phyloP scores from a whole-genome alignment of 1,140 invertebrate species.

The Drosophila kikkawai region DNA sequence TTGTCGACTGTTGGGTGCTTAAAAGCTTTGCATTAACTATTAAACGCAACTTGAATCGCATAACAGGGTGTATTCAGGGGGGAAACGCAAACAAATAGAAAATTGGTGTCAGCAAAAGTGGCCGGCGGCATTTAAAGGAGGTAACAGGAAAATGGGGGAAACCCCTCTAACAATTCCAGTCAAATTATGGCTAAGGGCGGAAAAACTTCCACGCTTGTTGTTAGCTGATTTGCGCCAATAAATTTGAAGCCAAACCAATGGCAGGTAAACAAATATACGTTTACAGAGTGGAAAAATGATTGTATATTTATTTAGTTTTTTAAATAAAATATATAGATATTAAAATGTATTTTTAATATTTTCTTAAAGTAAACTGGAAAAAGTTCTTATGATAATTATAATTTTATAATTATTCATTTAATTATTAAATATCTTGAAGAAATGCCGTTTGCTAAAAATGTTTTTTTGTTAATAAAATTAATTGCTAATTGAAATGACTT shows the following conservation, averaged over 20 bases:
- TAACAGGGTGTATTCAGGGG: constrained; percentile 29
- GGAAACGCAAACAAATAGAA: constrained; percentile 68
- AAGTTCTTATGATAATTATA: too few species aligned
- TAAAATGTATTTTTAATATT: neutral
- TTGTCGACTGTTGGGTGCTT: constrained; percentile 66
- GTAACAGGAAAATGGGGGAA: neutral
- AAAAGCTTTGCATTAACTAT: constrained; percentile 81
- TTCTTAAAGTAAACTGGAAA: too few species aligned
- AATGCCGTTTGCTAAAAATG: too few species aligned
- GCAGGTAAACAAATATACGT: constrained; percentile 24
- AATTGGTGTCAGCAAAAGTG: constrained; percentile 68
- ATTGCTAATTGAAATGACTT: neutral
- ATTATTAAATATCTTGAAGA: too few species aligned
- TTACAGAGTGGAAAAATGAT: constrained; percentile 4
- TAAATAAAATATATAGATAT: neutral
- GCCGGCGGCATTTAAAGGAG: constrained; percentile 29
- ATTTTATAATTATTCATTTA: too few species aligned
- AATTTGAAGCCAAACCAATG: constrained; percentile 45
- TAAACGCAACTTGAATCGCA: constrained; percentile 80
- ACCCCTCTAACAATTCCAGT: constrained; percentile 23
- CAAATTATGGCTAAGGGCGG: constrained; percentile 49
- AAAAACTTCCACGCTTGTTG: constrained; percentile 24
- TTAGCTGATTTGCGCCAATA: constrained; percentile 61
- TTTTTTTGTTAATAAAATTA: too few species aligned
- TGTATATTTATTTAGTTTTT: neutral